phyloP scores from a whole-genome alignment of 2,888 invertebrate species.

The Cephus runcator region DNA sequence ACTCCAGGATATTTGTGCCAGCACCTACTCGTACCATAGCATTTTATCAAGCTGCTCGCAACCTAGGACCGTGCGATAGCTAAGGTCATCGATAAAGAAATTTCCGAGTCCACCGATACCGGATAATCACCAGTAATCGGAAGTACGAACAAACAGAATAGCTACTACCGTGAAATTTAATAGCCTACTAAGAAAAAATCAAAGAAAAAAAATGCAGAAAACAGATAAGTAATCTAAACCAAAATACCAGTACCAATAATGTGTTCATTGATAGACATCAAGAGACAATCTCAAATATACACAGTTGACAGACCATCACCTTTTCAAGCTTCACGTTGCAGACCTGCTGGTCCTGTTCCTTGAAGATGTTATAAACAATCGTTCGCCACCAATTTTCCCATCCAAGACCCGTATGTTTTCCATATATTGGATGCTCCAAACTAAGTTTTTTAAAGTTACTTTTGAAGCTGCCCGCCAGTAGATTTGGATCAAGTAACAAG shows the following conservation, averaged over 20 bases:
- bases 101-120: neutral
- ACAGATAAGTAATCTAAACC: neutral
- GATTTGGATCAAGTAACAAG: slow-evolving; percentile 70
- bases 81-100: slow-evolving; percentile 32
- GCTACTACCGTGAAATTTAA: neutral
- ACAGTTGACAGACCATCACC: slow-evolving; percentile 29
- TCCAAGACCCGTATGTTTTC: slow-evolving; percentile 73
- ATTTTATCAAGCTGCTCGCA: slow-evolving; percentile 73
- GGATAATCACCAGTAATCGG: neutral
- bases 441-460: slow-evolving; percentile 74
- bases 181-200: neutral
- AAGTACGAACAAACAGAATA: neutral
- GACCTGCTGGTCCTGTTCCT: slow-evolving; percentile 64
- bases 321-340: slow-evolving; percentile 49
- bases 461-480: slow-evolving; percentile 73
- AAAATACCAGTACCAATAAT: neutral
- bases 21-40: slow-evolving; percentile 77
- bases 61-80: slow-evolving; percentile 59
- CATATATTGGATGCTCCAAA: slow-evolving; percentile 83
- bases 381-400: slow-evolving; percentile 88
- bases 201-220: neutral
- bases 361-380: slow-evolving; percentile 75
- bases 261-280: neutral
- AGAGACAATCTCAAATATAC: neutral
- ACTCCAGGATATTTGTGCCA: slow-evolving; percentile 80